Evolutionary conservation across 1,140 invertebrate genomes (phyloP).

Genomic region (Ridgeia piscesae): DNA sequence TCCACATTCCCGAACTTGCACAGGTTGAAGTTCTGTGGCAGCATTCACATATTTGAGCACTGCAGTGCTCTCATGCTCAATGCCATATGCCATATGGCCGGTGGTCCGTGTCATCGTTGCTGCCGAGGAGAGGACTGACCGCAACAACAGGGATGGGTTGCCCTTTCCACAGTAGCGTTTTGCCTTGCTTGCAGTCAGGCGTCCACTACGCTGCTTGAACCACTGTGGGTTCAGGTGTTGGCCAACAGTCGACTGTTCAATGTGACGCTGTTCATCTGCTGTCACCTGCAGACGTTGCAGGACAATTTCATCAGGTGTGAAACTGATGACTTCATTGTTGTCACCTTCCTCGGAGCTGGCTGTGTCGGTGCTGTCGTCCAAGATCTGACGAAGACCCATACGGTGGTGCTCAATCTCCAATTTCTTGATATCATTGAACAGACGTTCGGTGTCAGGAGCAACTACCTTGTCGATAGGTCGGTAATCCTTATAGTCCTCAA

Average conservation of each 20-base stretch:
- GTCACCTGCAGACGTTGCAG: neutral
- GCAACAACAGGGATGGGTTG: no score
- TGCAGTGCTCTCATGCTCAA: conserved; percentile 2
- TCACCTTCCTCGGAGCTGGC: neutral
- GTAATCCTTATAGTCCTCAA: no score
- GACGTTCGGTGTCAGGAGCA: neutral
- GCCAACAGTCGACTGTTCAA: no score
- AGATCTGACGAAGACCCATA: conserved; percentile 14
- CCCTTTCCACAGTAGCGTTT: no score
- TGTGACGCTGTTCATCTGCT: no score
- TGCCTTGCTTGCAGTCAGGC: no score
- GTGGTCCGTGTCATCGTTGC: neutral
- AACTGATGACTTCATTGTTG: neutral
- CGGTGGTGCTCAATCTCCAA: no score
- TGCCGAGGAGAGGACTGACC: conserved; percentile 13
- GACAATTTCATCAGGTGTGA: conserved; percentile 14
- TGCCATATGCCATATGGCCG: neutral
- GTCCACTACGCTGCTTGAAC: neutral
- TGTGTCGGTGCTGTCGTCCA: neutral
- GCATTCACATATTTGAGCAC: neutral
- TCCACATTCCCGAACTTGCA: neutral
- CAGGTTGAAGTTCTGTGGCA: neutral
- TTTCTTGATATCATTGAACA: no score
- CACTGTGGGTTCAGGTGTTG: no score
- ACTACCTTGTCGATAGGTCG: no score